These are phyloP conservation scores for Apotomis turbidana DNA, from an alignment of 2,888 invertebrate species.

Conservation along the genomic window DNA sequence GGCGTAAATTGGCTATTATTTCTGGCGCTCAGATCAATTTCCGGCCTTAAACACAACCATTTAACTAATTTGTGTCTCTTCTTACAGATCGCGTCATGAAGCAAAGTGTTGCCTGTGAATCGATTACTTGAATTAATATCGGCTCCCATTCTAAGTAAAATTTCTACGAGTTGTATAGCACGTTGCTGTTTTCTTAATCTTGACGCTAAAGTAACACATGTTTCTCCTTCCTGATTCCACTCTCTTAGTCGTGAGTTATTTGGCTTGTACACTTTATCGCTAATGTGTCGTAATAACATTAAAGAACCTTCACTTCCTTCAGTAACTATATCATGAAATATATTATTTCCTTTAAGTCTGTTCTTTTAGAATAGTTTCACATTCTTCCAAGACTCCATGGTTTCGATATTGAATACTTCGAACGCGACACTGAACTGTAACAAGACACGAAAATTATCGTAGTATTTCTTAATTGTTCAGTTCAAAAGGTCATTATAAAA, in stretches of 20 bases:
- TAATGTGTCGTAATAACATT: neutral
- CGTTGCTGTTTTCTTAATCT: neutral
- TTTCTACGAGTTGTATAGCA: neutral
- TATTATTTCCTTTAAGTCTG: neutral
- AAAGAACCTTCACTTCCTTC: neutral
- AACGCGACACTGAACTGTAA: neutral
- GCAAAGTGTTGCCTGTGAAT: neutral
- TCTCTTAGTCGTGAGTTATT: neutral
- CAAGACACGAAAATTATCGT: neutral
- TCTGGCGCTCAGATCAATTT: neutral
- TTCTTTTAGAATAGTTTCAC: neutral
- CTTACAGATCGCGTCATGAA: neutral
- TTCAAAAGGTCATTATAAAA: neutral
- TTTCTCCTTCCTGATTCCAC: neutral
- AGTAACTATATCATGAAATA: neutral
- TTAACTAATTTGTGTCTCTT: neutral
- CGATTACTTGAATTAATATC: neutral
- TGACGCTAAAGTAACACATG: neutral
- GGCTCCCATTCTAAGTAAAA: neutral
- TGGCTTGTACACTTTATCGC: neutral
- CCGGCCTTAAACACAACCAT: neutral
- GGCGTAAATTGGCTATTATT: neutral
- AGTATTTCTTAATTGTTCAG: neutral
- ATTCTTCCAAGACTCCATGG: neutral
- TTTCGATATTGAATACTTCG: neutral